Percentiles rank a stretch among this genome's conserved stretches.
These are phyloP conservation scores for Hyla sarda DNA, from an alignment of 2,113 vertebrate species.

Conservation along the genomic window DNA sequence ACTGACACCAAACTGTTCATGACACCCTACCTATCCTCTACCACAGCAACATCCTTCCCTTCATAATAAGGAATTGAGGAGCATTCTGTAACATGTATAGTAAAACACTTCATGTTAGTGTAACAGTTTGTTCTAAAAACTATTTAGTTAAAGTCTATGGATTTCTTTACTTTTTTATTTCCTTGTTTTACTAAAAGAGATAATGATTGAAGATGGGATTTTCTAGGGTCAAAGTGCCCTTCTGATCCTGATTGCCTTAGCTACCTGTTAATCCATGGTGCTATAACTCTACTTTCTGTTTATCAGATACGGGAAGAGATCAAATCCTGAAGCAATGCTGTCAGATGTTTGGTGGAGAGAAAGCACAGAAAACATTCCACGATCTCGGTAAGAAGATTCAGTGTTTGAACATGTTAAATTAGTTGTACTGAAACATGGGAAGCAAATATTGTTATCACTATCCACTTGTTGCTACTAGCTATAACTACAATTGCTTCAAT, in stretches of 20 bases:
- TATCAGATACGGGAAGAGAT: conserved; percentile 92
- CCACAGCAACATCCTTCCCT: not conserved
- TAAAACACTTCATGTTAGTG: too few species aligned
- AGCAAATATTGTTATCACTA: not conserved
- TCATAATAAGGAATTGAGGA: not conserved
- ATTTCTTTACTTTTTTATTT: too few species aligned
- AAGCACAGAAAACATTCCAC: conserved; percentile 86
- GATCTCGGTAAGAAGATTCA: conserved; percentile 78
- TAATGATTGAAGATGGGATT: too few species aligned
- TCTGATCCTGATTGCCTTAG: too few species aligned
- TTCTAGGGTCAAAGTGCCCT: too few species aligned
- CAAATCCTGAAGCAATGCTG: conserved; percentile 88
- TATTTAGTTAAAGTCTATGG: too few species aligned
- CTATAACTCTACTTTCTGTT: conserved; percentile 28
- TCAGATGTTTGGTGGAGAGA: conserved; percentile 92
- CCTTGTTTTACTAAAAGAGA: not conserved
- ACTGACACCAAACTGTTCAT: too few species aligned
- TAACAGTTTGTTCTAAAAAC: too few species aligned
- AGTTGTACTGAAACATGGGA: not conserved
- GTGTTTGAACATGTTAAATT: not conserved
- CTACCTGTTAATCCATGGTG: not conserved
- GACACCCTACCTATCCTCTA: not conserved
- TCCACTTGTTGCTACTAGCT: not conserved
- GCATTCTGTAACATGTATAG: too few species aligned
- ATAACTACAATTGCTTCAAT: not conserved